Percentiles rank a stretch among this genome's conserved stretches.
phyloP scores from a whole-genome alignment of 2,888 invertebrate genomes.

The Galerucella pusilla region DNA sequence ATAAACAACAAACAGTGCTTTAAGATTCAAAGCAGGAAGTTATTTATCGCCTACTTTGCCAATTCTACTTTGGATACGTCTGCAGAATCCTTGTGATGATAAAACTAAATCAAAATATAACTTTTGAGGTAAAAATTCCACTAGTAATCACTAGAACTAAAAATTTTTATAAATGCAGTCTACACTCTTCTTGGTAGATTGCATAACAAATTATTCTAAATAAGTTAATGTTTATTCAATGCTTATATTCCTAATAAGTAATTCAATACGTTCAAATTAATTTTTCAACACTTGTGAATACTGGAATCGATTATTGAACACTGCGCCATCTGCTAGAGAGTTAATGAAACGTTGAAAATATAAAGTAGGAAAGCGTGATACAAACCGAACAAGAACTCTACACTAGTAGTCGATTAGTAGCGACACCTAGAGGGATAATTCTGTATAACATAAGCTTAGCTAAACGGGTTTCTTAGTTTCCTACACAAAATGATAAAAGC shows the following conservation, averaged over 20 bases:
- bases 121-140: too few relatives aligned
- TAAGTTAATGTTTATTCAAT: too few relatives aligned
- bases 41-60: constrained; percentile 1
- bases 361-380: not conserved
- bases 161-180: too few relatives aligned
- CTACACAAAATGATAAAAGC: too few relatives aligned
- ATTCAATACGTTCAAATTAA: not conserved
- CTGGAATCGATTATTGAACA: not conserved
- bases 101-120: too few relatives aligned
- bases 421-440: not conserved
- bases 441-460: not conserved
- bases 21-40: not conserved
- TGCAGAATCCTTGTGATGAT: not conserved
- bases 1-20: constrained; percentile 7
- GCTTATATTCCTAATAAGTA: not conserved
- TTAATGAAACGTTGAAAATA: not conserved
- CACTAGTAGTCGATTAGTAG: not conserved
- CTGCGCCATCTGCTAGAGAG: not conserved
- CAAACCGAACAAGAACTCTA: not conserved
- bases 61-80: not conserved
- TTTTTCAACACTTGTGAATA: not conserved
- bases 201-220: too few relatives aligned
- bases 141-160: too few relatives aligned
- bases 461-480: too few relatives aligned
- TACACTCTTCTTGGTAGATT: too few relatives aligned